Evolutionary conservation across 1,140 invertebrate species (phyloP).

Genomic region (Zelostemma sp.): DNA sequence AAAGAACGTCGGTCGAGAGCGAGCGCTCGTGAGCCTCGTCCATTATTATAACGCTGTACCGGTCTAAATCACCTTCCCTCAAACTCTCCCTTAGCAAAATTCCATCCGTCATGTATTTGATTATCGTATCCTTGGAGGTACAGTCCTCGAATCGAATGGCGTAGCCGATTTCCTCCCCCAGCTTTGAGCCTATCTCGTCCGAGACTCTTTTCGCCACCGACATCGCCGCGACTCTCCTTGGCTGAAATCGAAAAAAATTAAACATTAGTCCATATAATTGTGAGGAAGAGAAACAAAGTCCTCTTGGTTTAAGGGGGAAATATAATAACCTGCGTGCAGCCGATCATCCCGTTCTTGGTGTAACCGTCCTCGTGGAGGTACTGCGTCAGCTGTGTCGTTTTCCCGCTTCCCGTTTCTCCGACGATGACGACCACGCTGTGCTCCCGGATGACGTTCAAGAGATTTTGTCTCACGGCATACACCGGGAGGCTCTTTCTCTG

Average conservation of each 20-base stretch:
- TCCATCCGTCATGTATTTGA: conserved; percentile 99
- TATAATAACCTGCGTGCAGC: conserved; percentile 80
- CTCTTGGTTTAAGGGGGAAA: no score
- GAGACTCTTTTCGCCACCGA: conserved; percentile 98
- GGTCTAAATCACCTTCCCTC: conserved; percentile 93
- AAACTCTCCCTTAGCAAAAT: conserved; percentile 96
- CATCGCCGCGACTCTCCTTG: conserved; percentile 97
- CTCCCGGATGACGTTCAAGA: conserved; percentile 94
- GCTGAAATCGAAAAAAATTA: conserved; percentile 55
- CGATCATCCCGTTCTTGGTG: conserved; percentile 93
- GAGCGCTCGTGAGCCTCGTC: conserved; percentile 99
- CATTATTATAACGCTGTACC: conserved; percentile 98
- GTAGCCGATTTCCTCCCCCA: conserved; percentile 96
- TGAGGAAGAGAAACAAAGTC: no score
- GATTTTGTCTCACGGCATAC: conserved; percentile 94
- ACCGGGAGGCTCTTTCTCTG: conserved; percentile 95
- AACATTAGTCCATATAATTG: no score
- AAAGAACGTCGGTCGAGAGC: conserved; percentile 97
- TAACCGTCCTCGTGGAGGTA: conserved; percentile 99
- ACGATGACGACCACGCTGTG: conserved; percentile 97
- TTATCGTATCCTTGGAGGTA: conserved; percentile 93
- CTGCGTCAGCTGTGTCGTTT: conserved; percentile 99
- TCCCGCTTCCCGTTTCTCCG: conserved; percentile 98
- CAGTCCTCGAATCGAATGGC: conserved; percentile 99
- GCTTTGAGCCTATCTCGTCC: conserved; percentile 94